These are phyloP conservation scores for Ciconia maguari DNA, from an alignment of 2,113 vertebrate genomes.

Conservation along the genomic window DNA sequence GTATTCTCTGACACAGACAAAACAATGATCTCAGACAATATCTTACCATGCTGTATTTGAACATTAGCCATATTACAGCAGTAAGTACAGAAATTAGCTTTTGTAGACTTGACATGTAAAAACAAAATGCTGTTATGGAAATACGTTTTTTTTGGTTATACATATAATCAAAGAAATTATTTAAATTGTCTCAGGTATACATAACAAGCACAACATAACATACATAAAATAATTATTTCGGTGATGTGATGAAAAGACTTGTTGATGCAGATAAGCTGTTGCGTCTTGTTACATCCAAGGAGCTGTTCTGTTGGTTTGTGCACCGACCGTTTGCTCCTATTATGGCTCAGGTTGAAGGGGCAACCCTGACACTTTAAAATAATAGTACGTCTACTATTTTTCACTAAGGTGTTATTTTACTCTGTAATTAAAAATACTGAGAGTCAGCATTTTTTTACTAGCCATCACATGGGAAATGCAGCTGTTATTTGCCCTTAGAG, in stretches of 20 bases:
- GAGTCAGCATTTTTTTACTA: conserved; percentile 35
- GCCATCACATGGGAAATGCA: conserved; percentile 20
- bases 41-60: conserved; percentile 55
- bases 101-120: neutral
- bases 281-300: neutral
- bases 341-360: neutral
- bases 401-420: conserved; percentile 33
- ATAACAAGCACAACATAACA: neutral
- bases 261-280: neutral
- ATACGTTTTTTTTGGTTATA: neutral
- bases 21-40: conserved; percentile 57
- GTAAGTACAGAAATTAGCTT: neutral
- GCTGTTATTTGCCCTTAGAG: conserved; percentile 20
- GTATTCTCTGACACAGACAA: conserved; percentile 29
- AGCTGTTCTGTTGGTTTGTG: conserved; percentile 11
- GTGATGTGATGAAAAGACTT: neutral
- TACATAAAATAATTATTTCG: neutral
- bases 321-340: neutral
- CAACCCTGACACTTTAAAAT: conserved; percentile 31
- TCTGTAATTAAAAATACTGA: conserved; percentile 51
- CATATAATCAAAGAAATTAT: neutral
- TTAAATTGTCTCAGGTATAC: neutral
- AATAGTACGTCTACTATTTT: conserved; percentile 27
- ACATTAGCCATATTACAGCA: neutral
- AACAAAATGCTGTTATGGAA: conserved; percentile 15